Base-by-base conservation (phyloP, 2,113 vertebrate species). In the Tyrannus savana region DNA sequence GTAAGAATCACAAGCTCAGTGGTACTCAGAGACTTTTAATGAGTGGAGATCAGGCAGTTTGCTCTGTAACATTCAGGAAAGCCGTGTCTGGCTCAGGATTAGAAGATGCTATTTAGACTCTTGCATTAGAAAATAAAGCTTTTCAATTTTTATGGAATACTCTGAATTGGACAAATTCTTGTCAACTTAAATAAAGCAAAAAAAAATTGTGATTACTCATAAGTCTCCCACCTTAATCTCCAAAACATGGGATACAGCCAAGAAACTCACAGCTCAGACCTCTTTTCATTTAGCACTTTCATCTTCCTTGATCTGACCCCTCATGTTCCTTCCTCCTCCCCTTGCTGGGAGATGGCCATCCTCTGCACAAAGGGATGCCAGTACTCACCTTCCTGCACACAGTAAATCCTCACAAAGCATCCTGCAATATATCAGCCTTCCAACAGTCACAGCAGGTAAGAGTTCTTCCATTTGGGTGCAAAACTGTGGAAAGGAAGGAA, bases 401-500 rank as follows among this genome's bases (percentile, higher is more conserved):
- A 80, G 56, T 59, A 93, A 96, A 95, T 87, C 37, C 24, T 80
- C 82, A 68, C 85, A 84, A 87, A 91, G 44, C 41, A 84, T 55
- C 23, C 69, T 82, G 53, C 33, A 39, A 72, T 47, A 19, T 15
- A 72, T 66, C 42, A 72, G 33, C 25, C 25, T 50, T 79, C 62
- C 76, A 90, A 72, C 14, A 72, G 53, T 35, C 76, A 77, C 71
- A 80, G 49, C 41, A 83, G 68, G 82, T 9, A 58, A 55, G 3
- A 19, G 4, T 53, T 68, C 52, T 90, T 72, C 52, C 21, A 12
- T 82, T 91, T 67, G 44, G 33, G 39, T 66, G 73, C 58, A 90
- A 79, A 96, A 89, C 13, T 74, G 50, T 80, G 79, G 69, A 91
- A 93, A 94, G 10, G 64, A 86, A 92, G 74, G 41, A 80, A 93